Evolutionary conservation across 2,888 invertebrate genomes (phyloP), one percentile per base, ranked within the genome.

Genomic region (Hypena proboscidalis): DNA sequence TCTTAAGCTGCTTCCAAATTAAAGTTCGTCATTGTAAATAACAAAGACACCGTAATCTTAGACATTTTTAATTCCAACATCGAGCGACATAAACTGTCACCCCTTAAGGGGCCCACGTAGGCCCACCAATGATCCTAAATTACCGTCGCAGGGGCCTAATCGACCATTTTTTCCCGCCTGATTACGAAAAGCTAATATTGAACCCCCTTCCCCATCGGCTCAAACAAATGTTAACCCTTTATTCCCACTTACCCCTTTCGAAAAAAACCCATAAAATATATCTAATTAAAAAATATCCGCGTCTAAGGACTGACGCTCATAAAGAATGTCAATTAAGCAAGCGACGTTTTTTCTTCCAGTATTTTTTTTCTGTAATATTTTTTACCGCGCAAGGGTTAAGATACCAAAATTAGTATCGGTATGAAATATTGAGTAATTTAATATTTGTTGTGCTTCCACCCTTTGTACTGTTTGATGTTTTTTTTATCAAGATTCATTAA

Each of bases 211-310:
- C 73, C 74, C 77, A 77, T 77, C 70, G 69, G 78, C 84, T 80
- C 80, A 85, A 90, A 90, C 90, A 90, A 90, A 90, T 90, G 89
- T 85, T 89, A 90, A 90, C 90, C 90, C 89, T 88, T 89, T 86
- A 85, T 83, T 83, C 82, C 77, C 74, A 73, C 78, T 76, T 74
- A 74, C 84, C 87, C 87, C 88, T 82, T 90, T 86, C 77, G 83
- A 80, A 89, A 90, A 90, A 90, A 90, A 85, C 82, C 82, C 90
- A 91, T 91, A 91, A 91, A 91, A 91, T 91, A 91, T 91, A 91
- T 91, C 91, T 91, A 91, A 91, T 91, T 91, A 91, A 91, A 91
- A 91, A 91, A 91, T 91, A 91, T 91, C 87, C 91, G 81, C 83
- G 82, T 84, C 82, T 85, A 83, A 85, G 89, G 89, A 82, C 90